These are phyloP conservation scores for Oligia fasciuncula DNA, from an alignment of 2,888 invertebrate species.

Conservation along the genomic window DNA sequence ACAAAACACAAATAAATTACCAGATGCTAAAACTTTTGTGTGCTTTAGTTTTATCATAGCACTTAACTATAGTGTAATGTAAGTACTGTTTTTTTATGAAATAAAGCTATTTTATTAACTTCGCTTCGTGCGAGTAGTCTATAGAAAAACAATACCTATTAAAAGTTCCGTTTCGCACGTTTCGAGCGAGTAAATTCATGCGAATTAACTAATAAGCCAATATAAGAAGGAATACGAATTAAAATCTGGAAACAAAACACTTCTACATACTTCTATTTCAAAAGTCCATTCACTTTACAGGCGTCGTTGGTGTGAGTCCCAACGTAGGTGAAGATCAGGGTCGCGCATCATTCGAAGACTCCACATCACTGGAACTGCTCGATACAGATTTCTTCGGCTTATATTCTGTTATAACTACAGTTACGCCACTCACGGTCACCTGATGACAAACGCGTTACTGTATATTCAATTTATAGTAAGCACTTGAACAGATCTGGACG, in stretches of 20 bases:
- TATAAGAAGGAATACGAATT: conserved; percentile 43
- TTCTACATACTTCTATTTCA: conserved; percentile 43
- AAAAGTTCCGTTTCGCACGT: neutral
- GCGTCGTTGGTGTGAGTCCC: conserved; percentile 31
- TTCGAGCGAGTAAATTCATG: neutral
- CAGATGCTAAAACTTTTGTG: no score
- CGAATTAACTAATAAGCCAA: neutral
- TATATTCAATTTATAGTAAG: conserved; percentile 49
- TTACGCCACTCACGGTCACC: conserved; percentile 98
- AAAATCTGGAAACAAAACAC: conserved; percentile 66
- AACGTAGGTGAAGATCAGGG: conserved; percentile 77
- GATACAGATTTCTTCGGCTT: conserved; percentile 93
- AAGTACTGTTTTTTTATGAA: no score
- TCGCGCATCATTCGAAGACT: conserved; percentile 87
- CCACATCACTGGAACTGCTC: conserved; percentile 87
- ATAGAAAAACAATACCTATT: neutral
- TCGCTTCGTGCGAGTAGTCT: no score
- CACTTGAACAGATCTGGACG: conserved; percentile 49
- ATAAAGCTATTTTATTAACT: neutral
- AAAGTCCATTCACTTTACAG: conserved; percentile 32
- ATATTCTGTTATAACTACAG: conserved; percentile 99
- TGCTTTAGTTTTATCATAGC: no score
- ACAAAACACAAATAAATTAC: neutral
- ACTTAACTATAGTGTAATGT: no score
- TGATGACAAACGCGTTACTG: conserved; percentile 67